Evolutionary conservation across 1,140 invertebrate genomes (phyloP).

Genomic region (Bombus cullumanus): DNA sequence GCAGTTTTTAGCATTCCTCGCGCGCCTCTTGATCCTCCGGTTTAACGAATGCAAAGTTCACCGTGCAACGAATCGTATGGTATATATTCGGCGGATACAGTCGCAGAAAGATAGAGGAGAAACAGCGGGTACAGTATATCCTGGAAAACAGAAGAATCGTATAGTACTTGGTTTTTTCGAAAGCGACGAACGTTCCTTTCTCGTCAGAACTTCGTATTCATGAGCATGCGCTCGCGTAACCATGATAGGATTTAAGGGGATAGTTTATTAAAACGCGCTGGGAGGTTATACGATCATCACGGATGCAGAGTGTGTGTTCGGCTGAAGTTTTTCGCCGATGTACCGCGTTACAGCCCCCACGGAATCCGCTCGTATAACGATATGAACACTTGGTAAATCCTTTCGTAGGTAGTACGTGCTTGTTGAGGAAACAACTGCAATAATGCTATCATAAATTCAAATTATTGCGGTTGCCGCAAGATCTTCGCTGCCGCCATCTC

Average conservation of each 20-base stretch:
- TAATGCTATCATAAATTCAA: conserved; percentile 52
- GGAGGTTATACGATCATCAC: conserved; percentile 14
- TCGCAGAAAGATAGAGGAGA: neutral
- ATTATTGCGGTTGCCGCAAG: conserved; percentile 40
- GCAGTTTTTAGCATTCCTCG: neutral
- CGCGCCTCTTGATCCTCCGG: neutral
- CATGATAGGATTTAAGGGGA: conserved; percentile 9
- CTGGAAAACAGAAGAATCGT: neutral
- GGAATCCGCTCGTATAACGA: conserved; percentile 19
- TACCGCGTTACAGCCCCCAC: neutral
- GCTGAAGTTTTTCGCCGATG: neutral
- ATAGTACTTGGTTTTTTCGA: neutral
- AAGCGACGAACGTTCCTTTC: neutral
- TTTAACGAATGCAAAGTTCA: conserved; percentile 20
- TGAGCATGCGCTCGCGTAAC: neutral
- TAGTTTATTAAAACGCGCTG: conserved; percentile 29
- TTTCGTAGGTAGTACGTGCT: conserved; percentile 36
- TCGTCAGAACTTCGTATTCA: conserved; percentile 12
- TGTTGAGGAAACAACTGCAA: conserved; percentile 48
- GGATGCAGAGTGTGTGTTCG: neutral
- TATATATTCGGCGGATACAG: neutral
- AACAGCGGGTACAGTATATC: neutral
- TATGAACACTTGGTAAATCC: conserved; percentile 47
- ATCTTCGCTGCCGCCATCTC: conserved; percentile 29
- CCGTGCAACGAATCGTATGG: neutral